phyloP scores from a whole-genome alignment of 2,797 vertebrate species.

The Eurystomus glaucurus region DNA sequence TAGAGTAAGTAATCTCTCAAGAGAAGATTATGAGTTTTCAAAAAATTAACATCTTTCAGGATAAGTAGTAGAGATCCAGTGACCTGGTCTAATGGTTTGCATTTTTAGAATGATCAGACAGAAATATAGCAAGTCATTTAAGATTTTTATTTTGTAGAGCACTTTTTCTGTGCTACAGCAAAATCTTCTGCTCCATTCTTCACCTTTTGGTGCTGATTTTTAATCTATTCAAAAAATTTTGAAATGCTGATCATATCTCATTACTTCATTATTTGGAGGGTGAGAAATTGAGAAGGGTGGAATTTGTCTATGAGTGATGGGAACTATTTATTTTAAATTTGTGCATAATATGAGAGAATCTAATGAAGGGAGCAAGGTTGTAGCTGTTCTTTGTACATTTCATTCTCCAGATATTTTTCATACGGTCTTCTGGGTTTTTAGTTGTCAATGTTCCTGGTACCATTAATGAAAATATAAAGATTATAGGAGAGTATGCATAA shows the following conservation, averaged over 20 bases:
- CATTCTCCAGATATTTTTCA: background rate
- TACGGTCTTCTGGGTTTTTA: background rate
- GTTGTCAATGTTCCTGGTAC: background rate
- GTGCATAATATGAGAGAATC: background rate
- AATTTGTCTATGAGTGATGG: background rate
- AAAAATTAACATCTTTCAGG: conserved; percentile 1
- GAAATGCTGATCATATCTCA: background rate
- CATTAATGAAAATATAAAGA: background rate
- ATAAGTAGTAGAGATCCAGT: conserved; percentile 1
- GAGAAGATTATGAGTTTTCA: conserved; percentile 61
- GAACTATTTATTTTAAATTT: background rate
- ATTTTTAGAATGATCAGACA: conserved; percentile 9
- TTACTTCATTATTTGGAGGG: background rate
- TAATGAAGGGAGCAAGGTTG: background rate
- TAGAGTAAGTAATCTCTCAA: conserved; percentile 94
- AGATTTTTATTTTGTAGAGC: background rate
- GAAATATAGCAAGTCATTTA: background rate
- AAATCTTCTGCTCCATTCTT: background rate
- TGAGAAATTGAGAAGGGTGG: background rate
- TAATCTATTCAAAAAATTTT: background rate
- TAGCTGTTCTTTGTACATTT: background rate
- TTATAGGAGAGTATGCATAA: background rate
- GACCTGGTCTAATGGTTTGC: background rate
- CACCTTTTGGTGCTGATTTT: background rate
- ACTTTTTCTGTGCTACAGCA: background rate